phyloP scores from a whole-genome alignment of 30 jellyfish, hydroid and myxozoan species.

The Phacellophora camtschatica region DNA sequence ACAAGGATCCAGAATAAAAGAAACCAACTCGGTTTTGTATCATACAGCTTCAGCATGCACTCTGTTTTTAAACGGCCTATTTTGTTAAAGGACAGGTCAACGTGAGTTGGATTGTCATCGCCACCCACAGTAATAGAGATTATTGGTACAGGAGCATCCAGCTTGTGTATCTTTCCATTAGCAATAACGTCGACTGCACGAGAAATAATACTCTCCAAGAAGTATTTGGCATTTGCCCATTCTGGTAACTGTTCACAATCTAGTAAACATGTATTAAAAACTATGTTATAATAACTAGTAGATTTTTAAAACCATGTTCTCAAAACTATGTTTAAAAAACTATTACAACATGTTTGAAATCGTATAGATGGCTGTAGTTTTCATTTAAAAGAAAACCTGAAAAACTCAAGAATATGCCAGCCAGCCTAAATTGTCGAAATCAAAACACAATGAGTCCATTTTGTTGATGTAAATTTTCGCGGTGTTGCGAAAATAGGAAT shows the following conservation, averaged over 20 bases:
- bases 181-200: slow-evolving; percentile 59
- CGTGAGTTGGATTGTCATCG: slow-evolving; percentile 3
- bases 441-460: too few relatives aligned
- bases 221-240: slow-evolving; percentile 12
- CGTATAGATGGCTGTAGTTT: too few relatives aligned
- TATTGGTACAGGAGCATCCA: slow-evolving; percentile 56
- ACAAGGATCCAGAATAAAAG: slow-evolving; percentile 78
- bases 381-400: not conserved
- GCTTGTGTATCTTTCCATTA: slow-evolving; percentile 38
- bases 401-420: too few relatives aligned
- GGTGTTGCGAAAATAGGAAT: too few relatives aligned
- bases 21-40: not conserved
- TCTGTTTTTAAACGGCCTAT: slow-evolving; percentile 59
- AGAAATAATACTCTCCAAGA: slow-evolving; percentile 52
- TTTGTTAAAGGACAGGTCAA: slow-evolving; percentile 67
- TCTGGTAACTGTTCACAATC: not conserved
- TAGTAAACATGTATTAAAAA: not conserved
- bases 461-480: too few relatives aligned
- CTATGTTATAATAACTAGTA: not conserved
- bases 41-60: slow-evolving; percentile 52
- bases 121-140: slow-evolving; percentile 66
- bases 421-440: too few relatives aligned
- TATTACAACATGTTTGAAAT: too few relatives aligned
- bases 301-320: not conserved
- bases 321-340: too few relatives aligned